Percentiles rank a stretch among this genome's conserved stretches.
phyloP scores from a whole-genome alignment of 92 coral and sea anemone species.

The Heteractis magnifica region DNA sequence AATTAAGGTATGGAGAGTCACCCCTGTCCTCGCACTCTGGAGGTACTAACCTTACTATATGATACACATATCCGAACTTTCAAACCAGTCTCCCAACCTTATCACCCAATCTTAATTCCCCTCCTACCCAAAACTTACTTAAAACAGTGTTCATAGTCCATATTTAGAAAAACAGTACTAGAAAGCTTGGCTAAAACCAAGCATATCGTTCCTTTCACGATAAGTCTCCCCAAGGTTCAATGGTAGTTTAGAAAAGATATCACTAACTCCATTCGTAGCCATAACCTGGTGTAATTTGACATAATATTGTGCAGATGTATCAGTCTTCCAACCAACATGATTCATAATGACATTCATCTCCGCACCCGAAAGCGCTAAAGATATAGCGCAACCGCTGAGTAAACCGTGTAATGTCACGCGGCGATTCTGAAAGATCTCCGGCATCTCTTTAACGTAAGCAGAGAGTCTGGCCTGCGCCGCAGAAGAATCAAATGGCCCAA shows the following conservation, averaged over 20 bases:
- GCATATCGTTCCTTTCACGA: neutral
- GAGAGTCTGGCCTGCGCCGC: constrained; percentile 33
- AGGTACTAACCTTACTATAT: no score
- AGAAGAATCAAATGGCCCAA: neutral
- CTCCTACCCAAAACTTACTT: no score
- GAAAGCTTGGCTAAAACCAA: no score
- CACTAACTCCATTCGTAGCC: neutral
- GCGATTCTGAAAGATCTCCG: neutral
- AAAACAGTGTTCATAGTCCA: no score
- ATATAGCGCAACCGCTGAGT: constrained; percentile 26
- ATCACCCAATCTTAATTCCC: no score
- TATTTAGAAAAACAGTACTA: no score
- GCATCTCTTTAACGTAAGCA: constrained; percentile 5
- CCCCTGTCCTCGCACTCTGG: no score
- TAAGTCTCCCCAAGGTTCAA: neutral
- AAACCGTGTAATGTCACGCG: constrained; percentile 30
- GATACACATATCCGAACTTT: no score
- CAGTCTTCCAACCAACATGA: constrained; percentile 41
- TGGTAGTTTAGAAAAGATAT: neutral
- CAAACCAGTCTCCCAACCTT: no score
- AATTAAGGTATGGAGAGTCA: no score
- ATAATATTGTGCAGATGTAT: constrained; percentile 32
- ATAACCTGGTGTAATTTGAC: neutral
- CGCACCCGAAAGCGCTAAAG: constrained; percentile 17
- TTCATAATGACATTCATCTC: constrained; percentile 12